A percentile compares a stretch with the other conserved stretches of the same genome.
phyloP scores from a whole-genome alignment of 2,797 vertebrate species.

The Valencia hispanica region DNA sequence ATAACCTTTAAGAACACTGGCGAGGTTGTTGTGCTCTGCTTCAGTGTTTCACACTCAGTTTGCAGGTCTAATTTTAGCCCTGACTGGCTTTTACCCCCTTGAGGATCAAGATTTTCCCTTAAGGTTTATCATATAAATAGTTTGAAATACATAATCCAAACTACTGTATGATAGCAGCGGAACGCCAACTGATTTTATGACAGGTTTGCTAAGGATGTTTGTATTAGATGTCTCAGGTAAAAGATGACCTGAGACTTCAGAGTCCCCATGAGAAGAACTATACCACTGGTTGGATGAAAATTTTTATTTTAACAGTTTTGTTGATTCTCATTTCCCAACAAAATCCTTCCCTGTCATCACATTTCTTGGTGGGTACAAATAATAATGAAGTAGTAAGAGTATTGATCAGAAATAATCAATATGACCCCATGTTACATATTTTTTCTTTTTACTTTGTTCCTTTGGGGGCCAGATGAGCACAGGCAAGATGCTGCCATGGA shows the following conservation, averaged over 20 bases:
- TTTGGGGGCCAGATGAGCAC: slow-evolving; percentile 26
- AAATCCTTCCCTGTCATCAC: not conserved
- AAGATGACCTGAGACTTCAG: not conserved
- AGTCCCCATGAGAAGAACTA: not conserved
- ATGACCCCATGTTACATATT: not conserved
- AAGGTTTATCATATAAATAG: slow-evolving; percentile 41
- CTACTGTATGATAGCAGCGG: slow-evolving; percentile 26
- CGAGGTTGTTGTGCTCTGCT: slow-evolving; percentile 39
- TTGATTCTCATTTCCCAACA: not conserved
- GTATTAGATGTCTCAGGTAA: not conserved
- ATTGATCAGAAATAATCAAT: not conserved
- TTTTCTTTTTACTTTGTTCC: slow-evolving; percentile 19
- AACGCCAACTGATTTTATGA: slow-evolving; percentile 13
- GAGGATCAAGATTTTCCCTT: slow-evolving; percentile 55
- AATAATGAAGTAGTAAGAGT: not conserved
- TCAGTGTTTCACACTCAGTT: slow-evolving; percentile 44
- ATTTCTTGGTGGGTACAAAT: not conserved
- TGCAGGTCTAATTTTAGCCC: slow-evolving; percentile 66
- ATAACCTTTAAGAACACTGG: slow-evolving; percentile 35
- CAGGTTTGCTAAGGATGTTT: not conserved
- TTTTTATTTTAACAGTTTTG: not conserved
- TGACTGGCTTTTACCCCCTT: slow-evolving; percentile 38
- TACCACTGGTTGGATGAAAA: not conserved
- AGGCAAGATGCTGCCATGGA: slow-evolving; percentile 61
- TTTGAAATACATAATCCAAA: slow-evolving; percentile 19